Conservation (phyloP, 2,797 vertebrate species). For the Denticeps clupeoides region DNA sequence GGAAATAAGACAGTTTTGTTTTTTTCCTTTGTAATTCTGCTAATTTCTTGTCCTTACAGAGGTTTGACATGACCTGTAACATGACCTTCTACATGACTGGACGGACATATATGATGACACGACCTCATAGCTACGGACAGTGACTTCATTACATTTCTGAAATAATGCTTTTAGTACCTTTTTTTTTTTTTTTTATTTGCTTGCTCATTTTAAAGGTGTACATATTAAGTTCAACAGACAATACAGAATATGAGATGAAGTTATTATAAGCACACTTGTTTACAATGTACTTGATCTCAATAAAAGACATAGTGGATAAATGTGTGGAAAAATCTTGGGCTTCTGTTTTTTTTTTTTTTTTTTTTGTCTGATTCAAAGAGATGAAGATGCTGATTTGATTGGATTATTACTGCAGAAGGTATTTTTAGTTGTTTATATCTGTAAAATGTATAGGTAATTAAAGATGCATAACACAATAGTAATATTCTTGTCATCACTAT, state of each 20-base stretch:
- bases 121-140: constrained; percentile 65
- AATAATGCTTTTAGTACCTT: constrained; percentile 25
- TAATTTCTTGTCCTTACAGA: constrained; percentile 77
- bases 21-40: constrained; percentile 48
- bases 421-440: no score
- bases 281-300: background rate
- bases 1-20: background rate
- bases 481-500: no score
- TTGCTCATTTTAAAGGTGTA: background rate
- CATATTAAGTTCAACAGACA: background rate
- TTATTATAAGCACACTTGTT: no score
- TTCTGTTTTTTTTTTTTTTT: no score
- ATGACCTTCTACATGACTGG: constrained; percentile 71
- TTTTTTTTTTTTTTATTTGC: constrained; percentile 1
- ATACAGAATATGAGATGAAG: background rate
- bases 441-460: no score
- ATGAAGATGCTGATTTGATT: no score
- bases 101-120: constrained; percentile 66
- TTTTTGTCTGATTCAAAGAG: no score
- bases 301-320: background rate
- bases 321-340: no score
- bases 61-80: constrained; percentile 73
- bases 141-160: constrained; percentile 61
- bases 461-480: no score
- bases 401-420: no score